Evolutionary conservation across 2,888 invertebrate species (phyloP).

Genomic region (Catocala nupta): DNA sequence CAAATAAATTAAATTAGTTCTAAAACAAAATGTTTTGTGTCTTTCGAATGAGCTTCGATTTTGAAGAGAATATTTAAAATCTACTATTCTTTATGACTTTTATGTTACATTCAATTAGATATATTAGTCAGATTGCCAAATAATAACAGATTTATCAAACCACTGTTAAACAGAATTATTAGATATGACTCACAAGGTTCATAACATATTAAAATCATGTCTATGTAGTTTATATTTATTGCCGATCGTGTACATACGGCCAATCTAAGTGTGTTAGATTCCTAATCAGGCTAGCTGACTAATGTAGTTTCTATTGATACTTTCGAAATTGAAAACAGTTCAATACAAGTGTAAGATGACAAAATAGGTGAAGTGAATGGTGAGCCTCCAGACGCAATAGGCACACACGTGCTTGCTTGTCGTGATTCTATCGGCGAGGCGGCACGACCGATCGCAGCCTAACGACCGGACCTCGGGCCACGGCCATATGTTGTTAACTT

Average conservation of each 20-base stretch:
- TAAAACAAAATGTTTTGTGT: too few relatives aligned
- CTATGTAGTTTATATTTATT: constrained; percentile 43
- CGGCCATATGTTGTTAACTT: constrained; percentile 82
- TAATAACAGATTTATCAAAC: constrained; percentile 20
- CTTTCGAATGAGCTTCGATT: too few relatives aligned
- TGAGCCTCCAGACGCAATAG: constrained; percentile 77
- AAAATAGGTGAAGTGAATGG: constrained; percentile 84
- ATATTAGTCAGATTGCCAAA: constrained; percentile 7
- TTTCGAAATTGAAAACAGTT: constrained; percentile 69
- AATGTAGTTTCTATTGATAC: constrained; percentile 60
- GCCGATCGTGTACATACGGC: constrained; percentile 29
- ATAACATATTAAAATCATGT: constrained; percentile 47
- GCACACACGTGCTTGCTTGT: constrained; percentile 79
- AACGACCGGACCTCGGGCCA: constrained; percentile 74
- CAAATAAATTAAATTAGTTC: too few relatives aligned
- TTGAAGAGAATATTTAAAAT: background rate
- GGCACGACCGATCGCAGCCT: constrained; percentile 66
- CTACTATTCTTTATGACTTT: background rate
- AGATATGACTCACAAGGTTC: constrained; percentile 44
- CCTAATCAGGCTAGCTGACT: constrained; percentile 69
- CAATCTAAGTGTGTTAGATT: constrained; percentile 47
- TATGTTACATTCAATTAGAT: background rate
- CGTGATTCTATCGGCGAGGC: constrained; percentile 79
- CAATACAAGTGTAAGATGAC: constrained; percentile 72
- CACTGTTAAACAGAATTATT: constrained; percentile 28